Percentiles rank a stretch among this genome's conserved stretches.
Evolutionary conservation across 2,113 vertebrate species (phyloP).

Genomic region (Campylomormyrus tamandua): DNA sequence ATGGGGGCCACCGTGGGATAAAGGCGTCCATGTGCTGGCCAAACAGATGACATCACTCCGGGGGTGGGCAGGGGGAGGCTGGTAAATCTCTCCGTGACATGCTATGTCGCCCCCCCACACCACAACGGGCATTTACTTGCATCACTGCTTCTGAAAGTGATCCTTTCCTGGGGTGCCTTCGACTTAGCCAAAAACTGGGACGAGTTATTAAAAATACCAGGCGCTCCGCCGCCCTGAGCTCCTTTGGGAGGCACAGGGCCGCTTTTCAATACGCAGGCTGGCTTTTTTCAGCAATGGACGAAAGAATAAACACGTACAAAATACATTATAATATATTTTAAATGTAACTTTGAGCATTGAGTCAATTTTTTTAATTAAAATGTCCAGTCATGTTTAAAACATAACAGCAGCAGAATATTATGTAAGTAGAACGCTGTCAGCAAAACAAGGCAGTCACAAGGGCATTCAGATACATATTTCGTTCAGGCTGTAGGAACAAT

Average conservation of each 20-base stretch:
- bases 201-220: neutral
- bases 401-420: neutral
- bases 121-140: conserved; percentile 28
- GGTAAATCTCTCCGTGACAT: conserved; percentile 45
- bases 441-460: neutral
- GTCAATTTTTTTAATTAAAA: neutral
- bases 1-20: conserved; percentile 48
- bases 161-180: conserved; percentile 15
- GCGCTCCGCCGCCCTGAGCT: neutral
- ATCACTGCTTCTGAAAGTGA: conserved; percentile 36
- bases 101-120: conserved; percentile 11
- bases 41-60: conserved; percentile 66
- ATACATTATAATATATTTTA: neutral
- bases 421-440: neutral
- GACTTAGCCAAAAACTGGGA: neutral
- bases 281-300: neutral
- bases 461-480: neutral
- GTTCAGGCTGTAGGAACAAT: neutral
- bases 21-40: conserved; percentile 46
- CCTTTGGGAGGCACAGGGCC: neutral
- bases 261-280: neutral
- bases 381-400: neutral
- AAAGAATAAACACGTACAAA: neutral
- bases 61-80: conserved; percentile 20
- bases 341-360: neutral